Evolutionary conservation across 2,797 vertebrate genomes (phyloP), one percentile per base, ranked within the genome.

Genomic region (Cossypha dichroa): DNA sequence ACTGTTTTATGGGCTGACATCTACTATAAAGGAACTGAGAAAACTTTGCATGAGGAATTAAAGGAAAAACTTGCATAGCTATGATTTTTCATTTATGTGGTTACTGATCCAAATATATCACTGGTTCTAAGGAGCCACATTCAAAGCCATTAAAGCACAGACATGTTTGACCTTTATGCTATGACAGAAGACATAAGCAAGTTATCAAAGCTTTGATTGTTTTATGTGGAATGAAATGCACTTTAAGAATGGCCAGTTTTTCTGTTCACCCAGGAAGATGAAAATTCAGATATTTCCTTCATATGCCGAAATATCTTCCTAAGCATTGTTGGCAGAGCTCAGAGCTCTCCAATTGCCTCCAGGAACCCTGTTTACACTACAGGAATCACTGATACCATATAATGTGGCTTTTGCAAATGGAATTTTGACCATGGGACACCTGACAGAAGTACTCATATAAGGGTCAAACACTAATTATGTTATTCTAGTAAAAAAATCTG

Each of bases 401-500:
- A 83, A 84, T 79, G 72, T 26, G 68, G 59, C 87, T 95, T 86
- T 85, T 81, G 26, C 58, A 94, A 96, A 94, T 95, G 94, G 93
- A 96, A 72, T 78, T 95, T 84, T 63, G 79, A 52, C 46, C 4
- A 0, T 56, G 58, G 63, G 55, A 40, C 82, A 90, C 83, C 90
- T 96, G 92, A 94, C 90, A 95, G 76, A 85, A 91, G 64, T 18
- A 67, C 79, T 94, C 81, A 69, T 29, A 28, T 28, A 34, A 38
- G 60, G 43, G 33, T 68, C 48, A 87, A 94, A 81, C 60, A 34
- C 45, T 87, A 90, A 92, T 88, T 95, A 60, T 88, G 77, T 83
- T 94, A 87, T 90, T 94, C 77, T 88, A 95, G 77, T 93, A 88
- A 94, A 94, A 73, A 94, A 63, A 92, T 73, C 78, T 83, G 17